phyloP scores from a whole-genome alignment of 2,888 invertebrate genomes.

The Agriopis leucophaearia region DNA sequence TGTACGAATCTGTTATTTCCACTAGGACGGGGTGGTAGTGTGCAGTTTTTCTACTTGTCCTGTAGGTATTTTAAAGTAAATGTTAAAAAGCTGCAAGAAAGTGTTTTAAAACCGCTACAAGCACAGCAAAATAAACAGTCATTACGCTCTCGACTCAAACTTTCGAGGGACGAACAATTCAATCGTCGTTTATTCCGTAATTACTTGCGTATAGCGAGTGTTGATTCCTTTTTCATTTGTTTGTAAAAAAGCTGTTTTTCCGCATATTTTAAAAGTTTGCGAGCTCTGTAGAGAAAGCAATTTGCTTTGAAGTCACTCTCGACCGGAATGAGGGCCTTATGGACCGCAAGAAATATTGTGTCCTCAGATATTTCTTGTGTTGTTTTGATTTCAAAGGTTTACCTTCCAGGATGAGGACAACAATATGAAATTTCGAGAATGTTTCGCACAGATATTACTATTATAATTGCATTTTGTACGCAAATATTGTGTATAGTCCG shows the following conservation, averaged over 20 bases:
- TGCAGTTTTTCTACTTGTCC: too few species aligned
- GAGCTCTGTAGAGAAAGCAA: conserved; percentile 57
- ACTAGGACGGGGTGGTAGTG: too few species aligned
- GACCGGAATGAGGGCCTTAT: conserved; percentile 36
- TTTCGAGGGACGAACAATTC: conserved; percentile 38
- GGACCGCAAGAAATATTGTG: conserved; percentile 30
- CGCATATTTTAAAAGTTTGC: conserved; percentile 64
- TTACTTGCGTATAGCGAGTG: conserved; percentile 44
- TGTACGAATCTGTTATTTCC: too few species aligned
- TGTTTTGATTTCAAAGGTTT: conserved; percentile 19
- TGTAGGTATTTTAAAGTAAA: too few species aligned
- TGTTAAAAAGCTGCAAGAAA: not conserved
- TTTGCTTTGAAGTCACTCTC: conserved; percentile 61
- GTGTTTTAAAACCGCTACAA: conserved; percentile 3
- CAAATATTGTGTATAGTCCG: not conserved
- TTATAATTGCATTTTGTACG: not conserved
- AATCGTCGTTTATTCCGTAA: conserved; percentile 41
- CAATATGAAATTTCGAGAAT: not conserved
- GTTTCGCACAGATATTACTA: not conserved
- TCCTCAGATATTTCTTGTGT: conserved; percentile 13
- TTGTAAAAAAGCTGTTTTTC: conserved; percentile 51
- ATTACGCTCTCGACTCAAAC: conserved; percentile 34
- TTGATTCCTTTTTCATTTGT: conserved; percentile 60
- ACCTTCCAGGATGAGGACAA: not conserved
- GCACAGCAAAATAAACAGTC: conserved; percentile 31